Percentiles rank a stretch among this genome's conserved stretches.
These are phyloP conservation scores for Lamellibrachia columna DNA, from an alignment of 2,888 invertebrate species.

Conservation along the genomic window DNA sequence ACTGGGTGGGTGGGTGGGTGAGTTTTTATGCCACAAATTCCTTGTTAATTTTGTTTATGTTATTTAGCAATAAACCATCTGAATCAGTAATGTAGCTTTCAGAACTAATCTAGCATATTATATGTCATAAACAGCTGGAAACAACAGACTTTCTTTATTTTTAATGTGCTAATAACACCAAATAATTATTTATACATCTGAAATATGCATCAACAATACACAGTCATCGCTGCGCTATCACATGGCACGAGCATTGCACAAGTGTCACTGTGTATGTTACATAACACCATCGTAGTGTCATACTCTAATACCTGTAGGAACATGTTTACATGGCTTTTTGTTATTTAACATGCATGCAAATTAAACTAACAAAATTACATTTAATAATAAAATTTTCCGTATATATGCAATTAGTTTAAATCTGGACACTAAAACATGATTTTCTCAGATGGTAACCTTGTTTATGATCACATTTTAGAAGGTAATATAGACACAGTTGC, in stretches of 20 bases:
- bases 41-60: too few species aligned
- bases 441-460: background rate
- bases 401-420: background rate
- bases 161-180: slow-evolving; percentile 16
- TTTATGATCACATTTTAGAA: background rate
- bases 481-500: background rate
- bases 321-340: background rate
- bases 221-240: background rate
- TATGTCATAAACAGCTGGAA: background rate
- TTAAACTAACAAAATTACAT: background rate
- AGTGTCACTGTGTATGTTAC: background rate
- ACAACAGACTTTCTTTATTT: background rate
- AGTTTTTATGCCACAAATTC: too few species aligned
- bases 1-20: too few species aligned
- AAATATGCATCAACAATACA: background rate
- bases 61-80: too few species aligned
- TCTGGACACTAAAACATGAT: background rate
- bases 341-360: background rate
- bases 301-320: background rate
- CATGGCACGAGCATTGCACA: background rate
- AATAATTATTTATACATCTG: slow-evolving; percentile 5
- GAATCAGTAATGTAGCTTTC: too few species aligned
- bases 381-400: too few species aligned
- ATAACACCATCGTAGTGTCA: background rate
- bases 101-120: too few species aligned